phyloP scores from a whole-genome alignment of 2,888 invertebrate genomes.

The Pogonocherus hispidulus region DNA sequence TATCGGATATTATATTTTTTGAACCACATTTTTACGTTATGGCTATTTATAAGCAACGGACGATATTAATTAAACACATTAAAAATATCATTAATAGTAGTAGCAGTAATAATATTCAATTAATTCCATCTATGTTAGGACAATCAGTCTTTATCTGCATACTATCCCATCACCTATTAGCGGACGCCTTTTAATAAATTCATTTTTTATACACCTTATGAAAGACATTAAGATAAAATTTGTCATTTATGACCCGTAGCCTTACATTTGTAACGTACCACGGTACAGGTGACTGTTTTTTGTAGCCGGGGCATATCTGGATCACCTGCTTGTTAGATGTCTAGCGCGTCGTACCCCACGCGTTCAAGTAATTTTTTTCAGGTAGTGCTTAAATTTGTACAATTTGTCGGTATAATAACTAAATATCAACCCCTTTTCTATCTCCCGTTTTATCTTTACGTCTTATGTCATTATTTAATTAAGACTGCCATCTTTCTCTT shows the following conservation, averaged over 20 bases:
- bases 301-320: constrained; percentile 9
- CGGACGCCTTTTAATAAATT: not conserved
- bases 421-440: constrained; percentile 28
- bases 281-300: constrained; percentile 24
- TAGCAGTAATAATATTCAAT: not conserved
- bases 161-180: not conserved
- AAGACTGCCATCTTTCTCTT: not conserved
- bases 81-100: no score
- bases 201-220: constrained; percentile 1
- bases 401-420: constrained; percentile 31
- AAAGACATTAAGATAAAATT: constrained; percentile 9
- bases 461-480: constrained; percentile 27
- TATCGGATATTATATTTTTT: no score
- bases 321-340: constrained; percentile 22
- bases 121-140: not conserved
- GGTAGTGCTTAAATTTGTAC: constrained; percentile 23
- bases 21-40: no score
- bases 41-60: no score
- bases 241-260: constrained; percentile 16
- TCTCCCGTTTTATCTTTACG: constrained; percentile 13
- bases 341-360: constrained; percentile 19
- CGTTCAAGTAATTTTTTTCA: constrained; percentile 9
- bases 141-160: not conserved
- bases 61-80: no score
- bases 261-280: constrained; percentile 19